Evolutionary conservation across 2,888 invertebrate genomes (phyloP), one percentile per base, ranked within the genome.

Genomic region (Diploptera punctata): DNA sequence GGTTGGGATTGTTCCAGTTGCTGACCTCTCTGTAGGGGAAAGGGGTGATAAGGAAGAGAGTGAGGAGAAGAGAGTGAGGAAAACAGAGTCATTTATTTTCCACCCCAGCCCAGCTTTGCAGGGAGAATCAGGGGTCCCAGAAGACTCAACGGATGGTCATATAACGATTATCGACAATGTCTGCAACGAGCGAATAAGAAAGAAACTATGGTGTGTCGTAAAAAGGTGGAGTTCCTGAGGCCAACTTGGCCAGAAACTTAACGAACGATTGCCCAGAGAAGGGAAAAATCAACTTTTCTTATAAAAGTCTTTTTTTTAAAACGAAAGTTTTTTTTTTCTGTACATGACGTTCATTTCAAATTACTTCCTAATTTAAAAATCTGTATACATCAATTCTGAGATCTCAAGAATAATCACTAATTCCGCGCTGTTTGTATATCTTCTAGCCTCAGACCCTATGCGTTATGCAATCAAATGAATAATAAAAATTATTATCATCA

Each of bases 111-210:
- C 33, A 10, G 47, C 47, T 47, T 47, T 47, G 33, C 33, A n/a
- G n/a, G 16, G 29, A 52, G 57, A 29, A 31, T 16, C 65, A 52
- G 44, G 70, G 67, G 31, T 54, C 62, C 24, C 21, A 24, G 67
- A 29, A 67, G 54, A 21, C 38, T 38, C 47, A 29, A 24, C 54
- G 33, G 26, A 19, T 19, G 71, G 62, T 67, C 67, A 54, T 71
- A 71, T 71, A 71, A 71, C 71, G 71, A 71, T 71, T 71, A 71
- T 71, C 65, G 67, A 33, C 71, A 71, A 67, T 47, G 71, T 52
- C 67, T 19, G 31, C 16, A 29, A n/a, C 4, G 26, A 57, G 3
- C 47, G 47, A 33, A 10, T 33, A 33, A 33, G 29, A 57, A 1
- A 29, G 57, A 26, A 29, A n/a, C 57, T 29, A n/a, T n/a, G 47